Evolutionary conservation across 2,888 invertebrate species (phyloP).

Genomic region (Chironomus riparius): DNA sequence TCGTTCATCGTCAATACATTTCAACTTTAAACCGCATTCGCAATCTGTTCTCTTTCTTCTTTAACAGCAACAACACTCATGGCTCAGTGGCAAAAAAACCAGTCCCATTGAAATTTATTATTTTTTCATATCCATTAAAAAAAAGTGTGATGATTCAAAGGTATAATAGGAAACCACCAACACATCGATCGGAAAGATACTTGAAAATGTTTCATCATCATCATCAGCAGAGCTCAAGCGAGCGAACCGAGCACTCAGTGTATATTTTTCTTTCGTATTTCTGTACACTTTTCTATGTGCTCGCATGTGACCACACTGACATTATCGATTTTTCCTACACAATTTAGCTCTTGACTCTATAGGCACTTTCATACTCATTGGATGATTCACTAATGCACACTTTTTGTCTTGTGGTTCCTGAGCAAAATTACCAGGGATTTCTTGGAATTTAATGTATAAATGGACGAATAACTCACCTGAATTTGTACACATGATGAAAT

Average conservation of each 20-base stretch:
- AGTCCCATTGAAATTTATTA: not conserved
- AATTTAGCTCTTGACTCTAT: constrained; percentile 2
- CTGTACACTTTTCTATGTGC: not conserved
- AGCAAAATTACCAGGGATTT: too few species aligned
- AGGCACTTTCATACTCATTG: not conserved
- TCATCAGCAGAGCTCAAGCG: constrained; percentile 14
- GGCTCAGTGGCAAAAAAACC: constrained; percentile 5
- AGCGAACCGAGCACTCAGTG: not conserved
- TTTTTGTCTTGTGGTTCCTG: not conserved
- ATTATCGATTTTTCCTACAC: constrained; percentile 25
- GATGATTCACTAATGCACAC: constrained; percentile 12
- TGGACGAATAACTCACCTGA: constrained; percentile 37
- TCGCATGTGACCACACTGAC: constrained; percentile 26
- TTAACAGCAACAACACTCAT: not conserved
- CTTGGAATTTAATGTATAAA: too few species aligned
- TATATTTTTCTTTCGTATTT: constrained; percentile 10
- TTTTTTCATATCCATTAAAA: not conserved
- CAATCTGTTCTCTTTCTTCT: not conserved
- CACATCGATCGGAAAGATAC: constrained; percentile 4
- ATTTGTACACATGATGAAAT: constrained; percentile 42
- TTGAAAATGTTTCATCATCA: constrained; percentile 24
- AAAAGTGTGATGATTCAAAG: constrained; percentile 4
- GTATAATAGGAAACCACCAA: constrained; percentile 18
- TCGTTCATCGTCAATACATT: too few species aligned
- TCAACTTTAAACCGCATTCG: not conserved